These are phyloP conservation scores for Eulemur coronatus DNA, from an alignment of 2,797 vertebrate genomes.

Conservation along the genomic window DNA sequence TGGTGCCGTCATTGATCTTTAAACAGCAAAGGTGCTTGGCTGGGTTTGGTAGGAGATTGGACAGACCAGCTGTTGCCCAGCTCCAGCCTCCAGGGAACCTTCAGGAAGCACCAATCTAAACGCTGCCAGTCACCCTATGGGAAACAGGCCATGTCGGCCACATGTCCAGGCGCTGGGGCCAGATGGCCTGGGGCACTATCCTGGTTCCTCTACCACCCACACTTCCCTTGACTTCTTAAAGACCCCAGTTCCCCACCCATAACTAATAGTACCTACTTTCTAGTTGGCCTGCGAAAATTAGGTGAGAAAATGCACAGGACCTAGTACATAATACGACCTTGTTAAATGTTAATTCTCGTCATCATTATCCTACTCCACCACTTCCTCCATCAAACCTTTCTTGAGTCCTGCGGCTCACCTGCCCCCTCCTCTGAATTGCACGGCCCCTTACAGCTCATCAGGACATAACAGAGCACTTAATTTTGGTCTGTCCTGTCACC, in stretches of 20 bases:
- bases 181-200: background rate
- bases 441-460: background rate
- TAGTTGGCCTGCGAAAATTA: background rate
- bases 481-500: background rate
- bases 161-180: background rate
- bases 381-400: background rate
- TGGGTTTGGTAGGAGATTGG: background rate
- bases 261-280: background rate
- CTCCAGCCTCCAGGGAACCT: background rate
- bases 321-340: background rate
- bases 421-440: background rate
- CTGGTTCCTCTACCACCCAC: background rate
- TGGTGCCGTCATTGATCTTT: background rate
- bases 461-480: background rate
- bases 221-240: background rate
- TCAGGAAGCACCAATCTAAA: background rate
- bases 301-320: background rate
- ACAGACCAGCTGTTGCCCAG: background rate
- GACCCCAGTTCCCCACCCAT: background rate
- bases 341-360: background rate
- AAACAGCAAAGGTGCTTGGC: background rate
- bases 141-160: accelerated
- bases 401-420: background rate
- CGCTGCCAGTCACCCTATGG: accelerated
- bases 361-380: background rate